Conservation (phyloP, 2,888 invertebrate genomes). For the Dynastes tityus region DNA sequence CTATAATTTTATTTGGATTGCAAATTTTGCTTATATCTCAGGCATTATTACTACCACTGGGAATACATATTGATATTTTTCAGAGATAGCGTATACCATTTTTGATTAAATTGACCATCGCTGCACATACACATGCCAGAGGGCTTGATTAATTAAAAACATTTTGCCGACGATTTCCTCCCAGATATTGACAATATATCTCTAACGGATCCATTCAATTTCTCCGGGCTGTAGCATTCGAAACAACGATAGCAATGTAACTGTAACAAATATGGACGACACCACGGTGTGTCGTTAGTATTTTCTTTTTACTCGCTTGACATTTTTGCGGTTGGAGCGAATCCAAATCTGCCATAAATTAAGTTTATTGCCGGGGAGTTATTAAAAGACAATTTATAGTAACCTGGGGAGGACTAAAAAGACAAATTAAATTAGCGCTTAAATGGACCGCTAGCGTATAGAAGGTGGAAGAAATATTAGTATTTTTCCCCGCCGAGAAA, state of each 20-base stretch:
- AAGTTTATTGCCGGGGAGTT: constrained; percentile 32
- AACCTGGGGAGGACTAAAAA: constrained; percentile 31
- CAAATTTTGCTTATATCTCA: too few relatives aligned
- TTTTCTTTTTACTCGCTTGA: constrained; percentile 9
- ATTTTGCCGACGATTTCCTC: too few relatives aligned
- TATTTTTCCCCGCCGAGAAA: not conserved
- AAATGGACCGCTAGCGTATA: constrained; percentile 5
- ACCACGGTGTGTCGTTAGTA: constrained; percentile 23
- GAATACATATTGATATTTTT: too few relatives aligned
- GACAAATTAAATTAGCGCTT: constrained; percentile 37
- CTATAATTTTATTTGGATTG: too few relatives aligned
- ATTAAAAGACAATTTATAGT: constrained; percentile 35
- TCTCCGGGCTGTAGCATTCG: not conserved
- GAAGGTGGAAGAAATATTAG: not conserved
- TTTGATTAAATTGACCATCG: too few relatives aligned
- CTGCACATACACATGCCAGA: too few relatives aligned
- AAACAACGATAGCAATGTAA: constrained; percentile 9
- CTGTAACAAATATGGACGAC: constrained; percentile 2
- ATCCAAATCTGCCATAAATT: constrained; percentile 40
- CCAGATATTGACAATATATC: too few relatives aligned
- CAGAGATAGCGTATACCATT: too few relatives aligned
- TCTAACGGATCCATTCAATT: not conserved
- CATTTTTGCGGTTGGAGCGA: constrained; percentile 33
- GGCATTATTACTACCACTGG: too few relatives aligned
- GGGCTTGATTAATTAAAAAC: too few relatives aligned